Conservation (phyloP, 2,113 vertebrate genomes). For the Aleadryas rufinucha region DNA sequence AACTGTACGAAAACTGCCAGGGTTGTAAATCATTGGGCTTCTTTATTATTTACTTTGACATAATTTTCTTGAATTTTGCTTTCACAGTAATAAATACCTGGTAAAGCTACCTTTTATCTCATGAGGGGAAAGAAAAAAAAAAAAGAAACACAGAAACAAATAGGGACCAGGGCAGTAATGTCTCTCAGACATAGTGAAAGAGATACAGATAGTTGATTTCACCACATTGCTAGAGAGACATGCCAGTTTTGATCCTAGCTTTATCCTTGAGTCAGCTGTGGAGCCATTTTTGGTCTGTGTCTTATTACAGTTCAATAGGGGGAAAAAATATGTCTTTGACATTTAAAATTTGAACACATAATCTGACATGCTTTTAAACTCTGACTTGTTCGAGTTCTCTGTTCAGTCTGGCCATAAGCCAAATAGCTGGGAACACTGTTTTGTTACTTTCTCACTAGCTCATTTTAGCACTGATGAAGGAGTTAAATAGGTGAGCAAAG, state of each 20-base stretch:
- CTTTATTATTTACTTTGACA: neutral
- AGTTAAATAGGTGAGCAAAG: neutral
- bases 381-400: neutral
- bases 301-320: neutral
- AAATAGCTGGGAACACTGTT: neutral
- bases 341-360: neutral
- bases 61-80: neutral
- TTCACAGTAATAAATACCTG: neutral
- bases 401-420: neutral
- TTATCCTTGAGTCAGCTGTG: neutral
- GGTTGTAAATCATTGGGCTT: neutral
- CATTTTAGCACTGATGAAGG: neutral
- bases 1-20: neutral
- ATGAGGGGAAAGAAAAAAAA: neutral
- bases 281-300: neutral
- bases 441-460: neutral
- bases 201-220: neutral
- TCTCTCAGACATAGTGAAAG: neutral
- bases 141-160: neutral
- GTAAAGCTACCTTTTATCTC: neutral
- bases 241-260: neutral
- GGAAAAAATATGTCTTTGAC: neutral
- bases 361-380: neutral
- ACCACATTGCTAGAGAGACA: neutral
- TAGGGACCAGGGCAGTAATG: neutral